Percentiles rank a stretch among this genome's conserved stretches.
Conservation (phyloP, 2,113 vertebrate species). For the Carollia perspicillata region DNA sequence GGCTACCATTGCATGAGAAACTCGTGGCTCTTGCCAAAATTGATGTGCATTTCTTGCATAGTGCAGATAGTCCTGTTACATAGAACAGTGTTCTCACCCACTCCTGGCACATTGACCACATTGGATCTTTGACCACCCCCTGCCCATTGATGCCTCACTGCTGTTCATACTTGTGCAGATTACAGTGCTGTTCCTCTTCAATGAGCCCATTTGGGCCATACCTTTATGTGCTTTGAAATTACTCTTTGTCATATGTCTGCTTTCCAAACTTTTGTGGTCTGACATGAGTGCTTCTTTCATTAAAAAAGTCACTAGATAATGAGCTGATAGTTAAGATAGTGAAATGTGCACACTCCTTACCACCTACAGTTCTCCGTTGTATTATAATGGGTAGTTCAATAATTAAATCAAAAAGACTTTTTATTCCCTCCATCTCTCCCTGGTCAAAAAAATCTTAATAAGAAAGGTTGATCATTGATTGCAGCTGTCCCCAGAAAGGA, state of each 20-base stretch:
- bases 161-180: not conserved
- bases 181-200: not conserved
- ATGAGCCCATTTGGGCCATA: not conserved
- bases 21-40: not conserved
- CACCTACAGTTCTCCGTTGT: not conserved
- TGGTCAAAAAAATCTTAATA: not conserved
- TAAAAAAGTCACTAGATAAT: not conserved
- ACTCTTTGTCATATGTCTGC: not conserved
- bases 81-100: not conserved
- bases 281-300: not conserved
- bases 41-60: not conserved
- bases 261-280: not conserved
- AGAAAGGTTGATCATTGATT: not conserved
- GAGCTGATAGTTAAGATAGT: not conserved
- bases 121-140: not conserved
- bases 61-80: not conserved
- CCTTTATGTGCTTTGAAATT: not conserved
- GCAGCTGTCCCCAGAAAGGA: not conserved
- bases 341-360: not conserved
- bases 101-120: not conserved
- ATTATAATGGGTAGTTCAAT: not conserved
- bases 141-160: not conserved
- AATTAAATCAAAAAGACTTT: not conserved
- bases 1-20: not conserved
- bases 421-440: not conserved